Percentiles rank a stretch among this genome's conserved stretches.
Conservation (phyloP, 2,888 invertebrate species). For the Apamea anceps region DNA sequence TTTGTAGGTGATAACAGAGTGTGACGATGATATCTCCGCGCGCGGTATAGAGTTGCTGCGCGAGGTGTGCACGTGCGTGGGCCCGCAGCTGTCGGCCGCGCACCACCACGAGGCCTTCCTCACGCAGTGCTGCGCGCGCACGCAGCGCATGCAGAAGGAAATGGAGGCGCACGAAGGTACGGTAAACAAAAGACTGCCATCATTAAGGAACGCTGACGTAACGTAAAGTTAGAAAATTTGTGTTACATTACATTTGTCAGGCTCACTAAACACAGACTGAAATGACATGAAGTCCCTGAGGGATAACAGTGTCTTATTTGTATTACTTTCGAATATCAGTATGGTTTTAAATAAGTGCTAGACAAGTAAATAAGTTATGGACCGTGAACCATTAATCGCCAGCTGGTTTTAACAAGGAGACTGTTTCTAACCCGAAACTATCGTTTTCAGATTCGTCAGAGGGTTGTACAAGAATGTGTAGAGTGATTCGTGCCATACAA, state of each 20-base stretch:
- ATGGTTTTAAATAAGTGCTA: not conserved
- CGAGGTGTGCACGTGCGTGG: slow-evolving; percentile 98
- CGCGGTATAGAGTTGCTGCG: slow-evolving; percentile 97
- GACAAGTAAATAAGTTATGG: not conserved
- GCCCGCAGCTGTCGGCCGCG: slow-evolving; percentile 95
- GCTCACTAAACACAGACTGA: not conserved
- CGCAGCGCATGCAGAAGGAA: slow-evolving; percentile 96
- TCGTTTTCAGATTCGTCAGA: slow-evolving; percentile 82
- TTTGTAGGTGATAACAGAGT: slow-evolving; percentile 95
- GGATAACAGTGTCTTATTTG: not conserved
- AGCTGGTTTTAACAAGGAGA: not conserved
- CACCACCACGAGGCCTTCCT: slow-evolving; percentile 98
- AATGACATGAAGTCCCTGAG: not conserved
- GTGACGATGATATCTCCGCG: slow-evolving; percentile 97
- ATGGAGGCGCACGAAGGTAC: slow-evolving; percentile 89
- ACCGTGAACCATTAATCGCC: not conserved
- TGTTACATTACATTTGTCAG: not conserved
- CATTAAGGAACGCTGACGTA: too few species aligned
- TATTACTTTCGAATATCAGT: not conserved
- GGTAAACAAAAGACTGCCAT: not conserved
- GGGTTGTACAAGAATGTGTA: slow-evolving; percentile 93
- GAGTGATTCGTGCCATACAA: slow-evolving; percentile 97
- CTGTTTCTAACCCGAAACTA: not conserved
- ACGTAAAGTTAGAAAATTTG: not conserved
- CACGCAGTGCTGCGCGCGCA: slow-evolving; percentile 96